These are phyloP conservation scores for Timema cristinae DNA, from an alignment of 2,888 invertebrate species.

Conservation along the genomic window DNA sequence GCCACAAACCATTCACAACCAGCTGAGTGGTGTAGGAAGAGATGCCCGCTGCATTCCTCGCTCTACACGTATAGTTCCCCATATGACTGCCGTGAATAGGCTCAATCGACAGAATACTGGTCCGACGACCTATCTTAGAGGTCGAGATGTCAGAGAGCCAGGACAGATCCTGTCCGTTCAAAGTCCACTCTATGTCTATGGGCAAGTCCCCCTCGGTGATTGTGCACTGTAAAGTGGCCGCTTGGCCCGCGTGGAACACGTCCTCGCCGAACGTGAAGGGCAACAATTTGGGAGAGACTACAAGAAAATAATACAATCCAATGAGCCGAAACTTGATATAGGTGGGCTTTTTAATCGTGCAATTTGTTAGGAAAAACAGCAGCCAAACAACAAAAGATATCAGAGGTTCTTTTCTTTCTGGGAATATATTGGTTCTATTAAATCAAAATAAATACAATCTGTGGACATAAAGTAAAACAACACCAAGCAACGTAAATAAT, in stretches of 20 bases:
- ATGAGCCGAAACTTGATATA: neutral
- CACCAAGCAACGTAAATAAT: too few species aligned
- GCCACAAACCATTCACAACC: conserved; percentile 61
- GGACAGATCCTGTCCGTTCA: conserved; percentile 47
- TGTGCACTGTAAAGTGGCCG: conserved; percentile 53
- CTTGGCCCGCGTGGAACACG: conserved; percentile 63
- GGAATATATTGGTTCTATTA: too few species aligned
- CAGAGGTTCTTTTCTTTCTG: too few species aligned
- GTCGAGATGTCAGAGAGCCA: too few species aligned
- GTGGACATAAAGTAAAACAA: too few species aligned
- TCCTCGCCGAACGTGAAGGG: conserved; percentile 63
- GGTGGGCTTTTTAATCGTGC: too few species aligned
- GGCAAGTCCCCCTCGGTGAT: conserved; percentile 67
- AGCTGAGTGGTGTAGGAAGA: conserved; percentile 65
- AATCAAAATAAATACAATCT: too few species aligned
- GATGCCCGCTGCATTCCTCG: conserved; percentile 56
- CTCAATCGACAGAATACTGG: conserved; percentile 60
- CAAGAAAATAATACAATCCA: conserved; percentile 26
- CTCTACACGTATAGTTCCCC: conserved; percentile 60
- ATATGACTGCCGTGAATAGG: conserved; percentile 57
- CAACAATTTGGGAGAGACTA: conserved; percentile 62
- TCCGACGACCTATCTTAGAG: conserved; percentile 41
- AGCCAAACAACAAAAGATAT: too few species aligned
- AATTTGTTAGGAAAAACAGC: too few species aligned
- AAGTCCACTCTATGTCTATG: conserved; percentile 67